Evolutionary conservation across 2,888 invertebrate species (phyloP), one percentile per base, ranked within the genome.

Genomic region (Linnaemya tessellans): DNA sequence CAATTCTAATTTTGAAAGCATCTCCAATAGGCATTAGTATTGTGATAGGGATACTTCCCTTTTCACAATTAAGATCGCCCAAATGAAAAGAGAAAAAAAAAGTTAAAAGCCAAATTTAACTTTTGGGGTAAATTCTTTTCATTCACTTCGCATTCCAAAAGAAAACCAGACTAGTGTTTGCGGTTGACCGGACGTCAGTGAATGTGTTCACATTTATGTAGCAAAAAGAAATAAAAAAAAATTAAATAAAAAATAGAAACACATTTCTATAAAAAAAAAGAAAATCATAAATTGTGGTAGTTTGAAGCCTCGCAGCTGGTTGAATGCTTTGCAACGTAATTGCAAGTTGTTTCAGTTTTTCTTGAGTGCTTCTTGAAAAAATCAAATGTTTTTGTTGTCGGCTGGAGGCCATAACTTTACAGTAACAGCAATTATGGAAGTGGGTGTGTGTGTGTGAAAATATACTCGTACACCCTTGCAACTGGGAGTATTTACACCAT

Each of bases 241-340:
- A n/a, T n/a, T n/a, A n/a, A n/a, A n/a, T n/a, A n/a, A n/a, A n/a
- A n/a, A n/a, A n/a, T n/a, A n/a, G n/a, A n/a, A 20, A 35, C 0
- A 46, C 13, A 30, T 71, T 35, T 51, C 18, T 20, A 60, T 3
- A 62, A 15, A 54, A 13, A 56, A 51, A 20, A 54, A 11, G 43
- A 73, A 22, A 79, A 64, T 46, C 41, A 35, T 51, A 49, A 68
- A 84, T 62, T 64, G 68, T 78, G 67, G 49, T 74, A 64, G 11
- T 56, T 67, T 56, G 64, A 56, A 77, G 58, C 38, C 35, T 46
- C 20, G 51, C 22, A 65, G 74, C 22, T 75, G 74, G 49, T 82
- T 70, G 79, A 79, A 79, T 82, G 25, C 51, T 84, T 82, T 79
- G 79, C 49, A 74, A 65, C 74, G 51, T 79, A 79, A 74, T 82